Percentiles rank a stretch among this genome's conserved stretches.
Conservation (phyloP, 1,140 invertebrate genomes). For the Drosophila mojavensis region DNA sequence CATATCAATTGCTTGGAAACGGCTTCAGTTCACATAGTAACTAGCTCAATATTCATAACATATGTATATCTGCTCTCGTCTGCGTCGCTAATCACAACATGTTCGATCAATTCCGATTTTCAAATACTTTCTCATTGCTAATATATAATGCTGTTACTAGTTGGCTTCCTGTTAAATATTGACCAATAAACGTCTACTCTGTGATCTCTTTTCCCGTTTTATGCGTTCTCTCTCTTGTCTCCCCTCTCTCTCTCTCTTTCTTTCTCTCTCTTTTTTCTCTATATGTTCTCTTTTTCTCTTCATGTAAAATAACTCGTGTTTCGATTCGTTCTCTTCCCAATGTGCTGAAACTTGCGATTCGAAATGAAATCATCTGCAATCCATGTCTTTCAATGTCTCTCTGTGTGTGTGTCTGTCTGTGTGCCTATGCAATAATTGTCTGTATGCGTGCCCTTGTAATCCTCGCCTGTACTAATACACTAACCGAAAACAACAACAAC, state of each 20-base stretch:
- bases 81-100: slow-evolving; percentile 31
- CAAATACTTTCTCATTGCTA: slow-evolving; percentile 36
- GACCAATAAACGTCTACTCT: slow-evolving; percentile 71
- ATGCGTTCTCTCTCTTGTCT: slow-evolving; percentile 58
- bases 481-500: slow-evolving; percentile 19
- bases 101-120: slow-evolving; percentile 12
- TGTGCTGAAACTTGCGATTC: slow-evolving; percentile 47
- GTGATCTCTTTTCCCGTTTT: slow-evolving; percentile 79
- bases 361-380: slow-evolving; percentile 27
- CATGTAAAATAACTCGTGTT: slow-evolving; percentile 45
- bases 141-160: slow-evolving; percentile 49
- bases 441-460: slow-evolving; percentile 45
- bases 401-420: slow-evolving; percentile 58
- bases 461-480: slow-evolving; percentile 33
- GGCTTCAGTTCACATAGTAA: slow-evolving; percentile 53
- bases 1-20: slow-evolving; percentile 50
- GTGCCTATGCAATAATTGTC: slow-evolving; percentile 35
- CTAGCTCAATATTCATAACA: slow-evolving; percentile 10
- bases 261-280: slow-evolving; percentile 37
- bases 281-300: slow-evolving; percentile 40
- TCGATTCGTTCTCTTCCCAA: slow-evolving; percentile 33
- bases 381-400: slow-evolving; percentile 57
- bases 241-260: slow-evolving; percentile 50
- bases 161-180: slow-evolving; percentile 44
- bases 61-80: slow-evolving; percentile 4